Conservation (phyloP, 2,113 vertebrate genomes). For the Oostethus manadensis region DNA sequence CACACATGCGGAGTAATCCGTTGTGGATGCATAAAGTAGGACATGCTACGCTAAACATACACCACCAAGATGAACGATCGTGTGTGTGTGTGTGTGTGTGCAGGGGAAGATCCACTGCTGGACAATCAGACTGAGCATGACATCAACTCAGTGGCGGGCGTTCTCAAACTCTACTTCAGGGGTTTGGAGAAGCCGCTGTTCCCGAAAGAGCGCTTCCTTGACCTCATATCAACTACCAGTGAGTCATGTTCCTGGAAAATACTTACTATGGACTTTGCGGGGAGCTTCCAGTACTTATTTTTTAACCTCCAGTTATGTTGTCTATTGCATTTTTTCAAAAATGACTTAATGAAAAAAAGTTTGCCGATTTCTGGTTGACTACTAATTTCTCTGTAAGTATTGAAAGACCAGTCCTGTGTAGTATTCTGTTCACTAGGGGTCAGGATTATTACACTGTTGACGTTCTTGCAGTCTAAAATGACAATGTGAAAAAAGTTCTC, state of each 20-base stretch:
- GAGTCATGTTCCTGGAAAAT: slow-evolving; percentile 64
- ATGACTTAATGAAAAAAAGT: too few species aligned
- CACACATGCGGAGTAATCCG: slow-evolving; percentile 22
- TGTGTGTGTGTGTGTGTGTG: slow-evolving; percentile 23
- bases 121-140: slow-evolving; percentile 93
- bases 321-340: too few species aligned
- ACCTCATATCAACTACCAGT: slow-evolving; percentile 96
- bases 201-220: slow-evolving; percentile 95
- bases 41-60: slow-evolving; percentile 13
- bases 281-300: not conserved
- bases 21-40: slow-evolving; percentile 43
- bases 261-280: not conserved
- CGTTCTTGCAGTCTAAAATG: too few species aligned
- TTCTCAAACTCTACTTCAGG: slow-evolving; percentile 97
- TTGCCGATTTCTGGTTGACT: too few species aligned
- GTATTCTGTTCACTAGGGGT: too few species aligned
- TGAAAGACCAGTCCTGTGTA: too few species aligned
- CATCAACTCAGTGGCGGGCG: slow-evolving; percentile 95
- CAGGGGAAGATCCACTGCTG: slow-evolving; percentile 93
- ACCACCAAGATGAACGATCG: slow-evolving; percentile 20
- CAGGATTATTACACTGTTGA: too few species aligned
- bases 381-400: too few species aligned
- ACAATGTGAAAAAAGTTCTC: too few species aligned
- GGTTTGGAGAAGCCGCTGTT: slow-evolving; percentile 95
- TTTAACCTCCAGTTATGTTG: not conserved